These are phyloP conservation scores for Papilio gigon DNA, from an alignment of 2,888 invertebrate genomes.

Conservation along the genomic window DNA sequence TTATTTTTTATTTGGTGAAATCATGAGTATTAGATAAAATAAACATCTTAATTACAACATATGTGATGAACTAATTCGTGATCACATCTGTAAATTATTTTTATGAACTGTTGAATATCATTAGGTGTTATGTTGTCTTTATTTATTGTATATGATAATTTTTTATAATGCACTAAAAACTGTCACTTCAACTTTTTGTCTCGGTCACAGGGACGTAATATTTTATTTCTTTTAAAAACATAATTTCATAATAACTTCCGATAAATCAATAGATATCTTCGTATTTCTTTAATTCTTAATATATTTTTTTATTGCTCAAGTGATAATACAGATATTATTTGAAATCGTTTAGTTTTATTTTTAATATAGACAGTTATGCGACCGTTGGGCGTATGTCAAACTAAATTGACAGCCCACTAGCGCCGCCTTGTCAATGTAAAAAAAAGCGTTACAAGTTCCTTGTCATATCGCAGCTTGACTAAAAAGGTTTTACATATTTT, in stretches of 20 bases:
- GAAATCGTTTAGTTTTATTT: slow-evolving; percentile 20
- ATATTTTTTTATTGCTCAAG: slow-evolving; percentile 21
- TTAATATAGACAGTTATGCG: too few species aligned
- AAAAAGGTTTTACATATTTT: too few species aligned
- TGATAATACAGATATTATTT: slow-evolving; percentile 18
- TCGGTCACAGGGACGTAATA: neutral
- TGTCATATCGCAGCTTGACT: too few species aligned
- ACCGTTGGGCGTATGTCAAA: too few species aligned
- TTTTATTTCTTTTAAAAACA: neutral
- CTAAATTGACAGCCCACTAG: too few species aligned
- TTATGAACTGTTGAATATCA: slow-evolving; percentile 20
- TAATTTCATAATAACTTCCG: neutral
- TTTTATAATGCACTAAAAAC: neutral
- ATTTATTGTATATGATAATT: neutral
- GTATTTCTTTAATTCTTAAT: neutral
- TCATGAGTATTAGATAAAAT: neutral
- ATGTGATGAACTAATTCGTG: too few species aligned
- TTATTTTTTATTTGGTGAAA: slow-evolving; percentile 3
- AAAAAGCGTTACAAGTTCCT: too few species aligned
- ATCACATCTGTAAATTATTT: neutral
- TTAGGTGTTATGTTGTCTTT: slow-evolving; percentile 14
- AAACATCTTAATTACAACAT: neutral
- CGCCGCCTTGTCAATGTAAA: too few species aligned
- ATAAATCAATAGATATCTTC: neutral
- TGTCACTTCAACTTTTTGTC: neutral